These are phyloP conservation scores for Tragelaphus buxtoni DNA, from an alignment of 2,113 vertebrate genomes.

Conservation along the genomic window DNA sequence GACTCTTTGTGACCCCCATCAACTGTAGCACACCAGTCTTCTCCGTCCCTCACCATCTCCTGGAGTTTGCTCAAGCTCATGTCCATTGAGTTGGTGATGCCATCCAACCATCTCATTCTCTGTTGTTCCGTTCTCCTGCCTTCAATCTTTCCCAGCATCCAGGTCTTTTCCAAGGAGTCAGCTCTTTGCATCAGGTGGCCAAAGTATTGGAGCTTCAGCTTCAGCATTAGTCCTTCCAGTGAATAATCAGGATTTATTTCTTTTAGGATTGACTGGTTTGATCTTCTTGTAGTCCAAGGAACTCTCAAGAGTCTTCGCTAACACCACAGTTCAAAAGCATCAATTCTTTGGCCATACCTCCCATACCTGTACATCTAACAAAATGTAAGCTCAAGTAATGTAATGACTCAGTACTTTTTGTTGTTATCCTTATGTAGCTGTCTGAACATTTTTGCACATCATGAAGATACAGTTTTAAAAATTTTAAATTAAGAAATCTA, in stretches of 20 bases:
- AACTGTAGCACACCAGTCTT: background rate
- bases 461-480: background rate
- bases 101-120: background rate
- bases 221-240: background rate
- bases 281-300: background rate
- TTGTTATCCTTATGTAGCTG: background rate
- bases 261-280: background rate
- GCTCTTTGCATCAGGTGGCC: background rate
- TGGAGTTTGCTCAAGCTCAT: background rate
- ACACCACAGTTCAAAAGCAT: background rate
- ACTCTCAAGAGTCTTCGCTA: background rate
- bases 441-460: background rate
- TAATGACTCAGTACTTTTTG: background rate
- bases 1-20: background rate
- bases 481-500: background rate
- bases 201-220: background rate
- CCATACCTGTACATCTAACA: background rate
- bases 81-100: background rate
- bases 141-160: background rate
- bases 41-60: background rate
- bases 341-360: background rate
- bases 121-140: background rate
- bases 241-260: background rate
- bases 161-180: background rate
- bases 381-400: background rate